Evolutionary conservation across 2,888 invertebrate genomes (phyloP).

Genomic region (Megastigmus dorsalis): DNA sequence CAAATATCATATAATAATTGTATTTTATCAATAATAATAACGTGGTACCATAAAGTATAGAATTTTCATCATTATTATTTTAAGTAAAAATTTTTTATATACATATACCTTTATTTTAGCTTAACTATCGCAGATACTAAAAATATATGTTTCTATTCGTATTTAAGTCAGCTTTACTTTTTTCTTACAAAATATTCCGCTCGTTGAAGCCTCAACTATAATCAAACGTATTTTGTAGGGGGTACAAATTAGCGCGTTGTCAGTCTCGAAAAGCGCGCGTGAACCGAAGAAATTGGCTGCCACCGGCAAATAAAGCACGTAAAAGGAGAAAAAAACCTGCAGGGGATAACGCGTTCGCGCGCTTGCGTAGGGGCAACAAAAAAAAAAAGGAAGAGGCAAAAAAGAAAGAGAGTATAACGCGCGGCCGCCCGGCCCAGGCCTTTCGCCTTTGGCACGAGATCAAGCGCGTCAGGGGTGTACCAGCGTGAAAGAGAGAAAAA

Average conservation of each 20-base stretch:
- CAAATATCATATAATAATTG: too few relatives aligned
- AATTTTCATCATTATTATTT: too few relatives aligned
- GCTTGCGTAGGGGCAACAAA: not conserved
- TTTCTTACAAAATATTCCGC: too few relatives aligned
- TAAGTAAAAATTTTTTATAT: too few relatives aligned
- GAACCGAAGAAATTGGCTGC: conserved; percentile 5
- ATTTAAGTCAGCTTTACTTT: too few relatives aligned
- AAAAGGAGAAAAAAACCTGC: not conserved
- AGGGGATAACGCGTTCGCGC: conserved; percentile 19
- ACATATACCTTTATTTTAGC: too few relatives aligned
- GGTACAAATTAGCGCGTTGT: not conserved
- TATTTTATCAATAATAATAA: too few relatives aligned
- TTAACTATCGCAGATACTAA: too few relatives aligned
- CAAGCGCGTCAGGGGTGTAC: conserved; percentile 55
- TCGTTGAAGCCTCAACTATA: too few relatives aligned
- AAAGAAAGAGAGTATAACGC: not conserved
- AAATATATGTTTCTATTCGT: too few relatives aligned
- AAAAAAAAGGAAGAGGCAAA: not conserved
- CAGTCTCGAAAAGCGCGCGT: not conserved
- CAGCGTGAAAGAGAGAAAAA: conserved; percentile 15
- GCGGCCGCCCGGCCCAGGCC: not conserved
- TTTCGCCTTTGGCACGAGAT: conserved; percentile 62
- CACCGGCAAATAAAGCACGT: not conserved
- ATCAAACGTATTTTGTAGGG: too few relatives aligned
- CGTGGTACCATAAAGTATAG: too few relatives aligned